phyloP scores from a whole-genome alignment of 1,140 invertebrate genomes.

The Lepidurus couesii region DNA sequence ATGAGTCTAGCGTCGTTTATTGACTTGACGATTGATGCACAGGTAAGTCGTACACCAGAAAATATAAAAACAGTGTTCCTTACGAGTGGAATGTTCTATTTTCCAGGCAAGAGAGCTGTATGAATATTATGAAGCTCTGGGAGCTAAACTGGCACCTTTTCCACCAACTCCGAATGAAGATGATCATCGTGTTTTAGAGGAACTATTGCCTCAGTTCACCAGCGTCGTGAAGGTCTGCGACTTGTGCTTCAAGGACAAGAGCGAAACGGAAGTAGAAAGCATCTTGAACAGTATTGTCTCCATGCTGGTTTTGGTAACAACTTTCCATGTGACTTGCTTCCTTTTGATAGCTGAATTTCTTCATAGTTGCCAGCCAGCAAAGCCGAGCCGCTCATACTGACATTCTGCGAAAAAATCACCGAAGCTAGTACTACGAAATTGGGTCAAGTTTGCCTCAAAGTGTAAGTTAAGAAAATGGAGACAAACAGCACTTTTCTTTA shows the following conservation, averaged over 20 bases:
- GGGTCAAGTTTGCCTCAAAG: slow-evolving; percentile 72
- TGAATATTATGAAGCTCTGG: slow-evolving; percentile 80
- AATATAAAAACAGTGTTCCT: slow-evolving; percentile 7
- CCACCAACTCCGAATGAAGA: slow-evolving; percentile 84
- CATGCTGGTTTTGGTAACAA: slow-evolving; percentile 76
- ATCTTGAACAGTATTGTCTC: slow-evolving; percentile 87
- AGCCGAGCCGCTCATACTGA: slow-evolving; percentile 81
- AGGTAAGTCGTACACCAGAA: slow-evolving; percentile 51
- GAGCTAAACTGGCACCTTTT: slow-evolving; percentile 79
- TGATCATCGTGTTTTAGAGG: slow-evolving; percentile 51
- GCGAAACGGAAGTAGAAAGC: slow-evolving; percentile 68
- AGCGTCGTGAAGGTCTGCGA: slow-evolving; percentile 92
- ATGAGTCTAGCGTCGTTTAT: slow-evolving; percentile 49
- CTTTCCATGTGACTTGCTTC: slow-evolving; percentile 34
- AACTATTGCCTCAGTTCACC: slow-evolving; percentile 50
- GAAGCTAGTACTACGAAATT: slow-evolving; percentile 80
- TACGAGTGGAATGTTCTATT: slow-evolving; percentile 38
- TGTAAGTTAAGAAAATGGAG: slow-evolving; percentile 56
- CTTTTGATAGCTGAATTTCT: slow-evolving; percentile 37
- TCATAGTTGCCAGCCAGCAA: slow-evolving; percentile 72
- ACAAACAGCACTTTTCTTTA: slow-evolving; percentile 22
- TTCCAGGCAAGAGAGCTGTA: slow-evolving; percentile 78
- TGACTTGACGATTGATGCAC: slow-evolving; percentile 58
- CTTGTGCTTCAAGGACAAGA: slow-evolving; percentile 70
- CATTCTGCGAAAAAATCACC: slow-evolving; percentile 89